Evolutionary conservation across 2,113 vertebrate species (phyloP), one percentile per base, ranked within the genome.

Genomic region (Nanorana parkeri): DNA sequence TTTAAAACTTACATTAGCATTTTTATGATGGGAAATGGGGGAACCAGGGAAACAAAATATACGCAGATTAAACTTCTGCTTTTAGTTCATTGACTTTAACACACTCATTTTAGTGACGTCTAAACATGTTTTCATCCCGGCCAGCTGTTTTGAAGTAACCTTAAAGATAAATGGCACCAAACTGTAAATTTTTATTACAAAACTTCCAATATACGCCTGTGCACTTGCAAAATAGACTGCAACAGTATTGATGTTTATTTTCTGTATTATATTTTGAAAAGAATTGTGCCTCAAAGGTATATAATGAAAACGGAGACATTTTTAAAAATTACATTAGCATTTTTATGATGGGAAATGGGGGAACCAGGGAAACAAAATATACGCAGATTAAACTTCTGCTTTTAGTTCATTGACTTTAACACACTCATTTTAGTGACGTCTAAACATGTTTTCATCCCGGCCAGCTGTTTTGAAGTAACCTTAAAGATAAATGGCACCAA

Each of bases 211-310:
- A 83, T 89, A 80, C n/a, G 83, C 88, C 88, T 84, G 81, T 86
- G 84, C 87, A 85, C 81, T 90, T 82, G 88, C 87, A 91, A 87
- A 92, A 87, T 83, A 84, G 87, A 86, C 86, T 88, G 56, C 88
- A 86, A 88, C 63, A 90, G 80, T 84, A 89, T 83, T 86, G 63
- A 83, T 85, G 55, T 89, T 91, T 89, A 88, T 94, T 95, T 94
- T 92, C 92, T 94, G 93, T 89, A 66, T 77, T 89, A 92, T 60
- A 15, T 89, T 92, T 90, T 93, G 83, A 1, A 47, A 47, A 11
- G 87, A 84, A 92, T 89, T 87, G 85, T 92, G 90, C 89, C 91
- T 89, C 83, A n/a, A n/a, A n/a, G n/a, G n/a, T n/a, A n/a, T n/a
- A n/a, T n/a, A n/a, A n/a, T n/a, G n/a, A n/a, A n/a, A n/a, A n/a